Conservation (phyloP, 2,888 invertebrate genomes). For the Ptilodon capucinus region DNA sequence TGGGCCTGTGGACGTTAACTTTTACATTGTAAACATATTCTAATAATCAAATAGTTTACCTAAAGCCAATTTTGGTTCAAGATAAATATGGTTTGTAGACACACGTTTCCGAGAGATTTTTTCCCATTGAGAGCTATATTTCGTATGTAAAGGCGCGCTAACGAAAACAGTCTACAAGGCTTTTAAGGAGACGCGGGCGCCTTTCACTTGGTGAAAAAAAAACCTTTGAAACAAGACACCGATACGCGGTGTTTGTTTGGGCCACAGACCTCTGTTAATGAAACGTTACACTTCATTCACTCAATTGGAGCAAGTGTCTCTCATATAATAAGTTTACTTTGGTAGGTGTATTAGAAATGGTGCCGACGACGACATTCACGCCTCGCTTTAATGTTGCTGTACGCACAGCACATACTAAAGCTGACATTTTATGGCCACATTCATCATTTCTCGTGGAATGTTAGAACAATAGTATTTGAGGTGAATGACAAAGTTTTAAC, state of each 20-base stretch:
- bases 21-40: neutral
- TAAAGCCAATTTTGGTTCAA: neutral
- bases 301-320: constrained; percentile 57
- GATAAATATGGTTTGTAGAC: constrained; percentile 19
- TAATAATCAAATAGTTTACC: neutral
- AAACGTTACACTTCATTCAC: constrained; percentile 73
- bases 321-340: constrained; percentile 39
- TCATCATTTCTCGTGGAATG: neutral
- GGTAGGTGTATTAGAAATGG: constrained; percentile 14
- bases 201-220: constrained; percentile 71
- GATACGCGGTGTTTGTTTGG: constrained; percentile 62
- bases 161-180: constrained; percentile 71
- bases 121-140: constrained; percentile 54
- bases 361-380: neutral
- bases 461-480: constrained; percentile 21
- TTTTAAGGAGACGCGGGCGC: constrained; percentile 73
- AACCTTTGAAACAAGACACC: constrained; percentile 72
- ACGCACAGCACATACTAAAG: neutral
- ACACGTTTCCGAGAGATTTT: constrained; percentile 31
- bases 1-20: too few relatives aligned
- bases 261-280: constrained; percentile 65
- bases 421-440: neutral
- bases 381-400: neutral
- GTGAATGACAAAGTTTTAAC: constrained; percentile 16
- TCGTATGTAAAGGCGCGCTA: constrained; percentile 59